Evolutionary conservation across 2,888 invertebrate genomes (phyloP).

Genomic region (Drosophila macrospina): DNA sequence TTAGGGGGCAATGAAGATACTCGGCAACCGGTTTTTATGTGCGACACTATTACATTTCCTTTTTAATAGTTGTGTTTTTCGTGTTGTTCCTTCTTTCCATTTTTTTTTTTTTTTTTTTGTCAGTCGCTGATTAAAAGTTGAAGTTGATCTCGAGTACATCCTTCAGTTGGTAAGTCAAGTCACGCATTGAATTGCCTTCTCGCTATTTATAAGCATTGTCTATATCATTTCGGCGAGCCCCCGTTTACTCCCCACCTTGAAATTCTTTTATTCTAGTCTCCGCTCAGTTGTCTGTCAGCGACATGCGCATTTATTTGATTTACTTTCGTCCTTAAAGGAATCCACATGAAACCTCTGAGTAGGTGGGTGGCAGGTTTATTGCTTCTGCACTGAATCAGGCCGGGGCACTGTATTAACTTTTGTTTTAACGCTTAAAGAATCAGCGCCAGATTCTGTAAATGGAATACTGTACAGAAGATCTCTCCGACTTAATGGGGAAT

Average conservation of each 20-base stretch:
- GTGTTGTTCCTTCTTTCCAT: conserved; percentile 27
- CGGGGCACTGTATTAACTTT: conserved; percentile 24
- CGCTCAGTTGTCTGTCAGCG: conserved; percentile 61
- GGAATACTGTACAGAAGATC: too few species aligned
- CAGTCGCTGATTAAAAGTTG: conserved; percentile 76
- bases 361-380: conserved; percentile 39
- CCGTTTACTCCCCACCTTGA: neutral
- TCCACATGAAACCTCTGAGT: conserved; percentile 39
- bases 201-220: conserved; percentile 65
- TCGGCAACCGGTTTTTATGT: conserved; percentile 44
- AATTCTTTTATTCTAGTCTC: conserved; percentile 26
- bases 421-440: conserved; percentile 43
- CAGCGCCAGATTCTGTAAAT: conserved; percentile 31
- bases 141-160: conserved; percentile 71
- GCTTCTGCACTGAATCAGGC: conserved; percentile 48
- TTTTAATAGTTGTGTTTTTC: conserved; percentile 61
- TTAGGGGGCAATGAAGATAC: neutral
- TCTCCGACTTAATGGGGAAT: too few species aligned
- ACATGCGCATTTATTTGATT: conserved; percentile 71
- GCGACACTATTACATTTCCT: conserved; percentile 70
- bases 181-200: conserved; percentile 75
- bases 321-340: conserved; percentile 60
- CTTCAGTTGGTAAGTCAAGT: conserved; percentile 69
- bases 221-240: conserved; percentile 33
- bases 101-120: conserved; percentile 44